Percentiles rank a stretch among this genome's conserved stretches.
phyloP scores from a whole-genome alignment of 2,113 vertebrate genomes.

The Dipodomys spectabilis region DNA sequence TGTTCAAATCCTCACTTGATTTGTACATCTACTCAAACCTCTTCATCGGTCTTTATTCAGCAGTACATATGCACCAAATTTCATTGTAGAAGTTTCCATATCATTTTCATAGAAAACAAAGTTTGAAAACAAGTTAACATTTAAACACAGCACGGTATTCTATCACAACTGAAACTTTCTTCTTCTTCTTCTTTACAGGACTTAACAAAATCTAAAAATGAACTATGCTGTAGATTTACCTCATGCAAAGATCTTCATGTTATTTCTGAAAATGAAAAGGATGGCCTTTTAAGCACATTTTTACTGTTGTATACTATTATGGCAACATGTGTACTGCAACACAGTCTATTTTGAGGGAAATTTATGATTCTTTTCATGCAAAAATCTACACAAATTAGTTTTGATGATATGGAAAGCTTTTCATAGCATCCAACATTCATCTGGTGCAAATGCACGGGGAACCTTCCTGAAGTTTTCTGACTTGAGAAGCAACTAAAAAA shows the following conservation, averaged over 20 bases:
- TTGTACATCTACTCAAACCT: constrained; percentile 93
- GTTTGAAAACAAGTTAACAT: constrained; percentile 94
- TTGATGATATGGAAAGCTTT: constrained; percentile 94
- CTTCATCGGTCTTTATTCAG: constrained; percentile 92
- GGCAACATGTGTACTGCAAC: constrained; percentile 93
- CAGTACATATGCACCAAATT: constrained; percentile 97
- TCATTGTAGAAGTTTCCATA: constrained; percentile 93
- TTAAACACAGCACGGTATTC: constrained; percentile 96
- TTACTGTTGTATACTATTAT: constrained; percentile 90
- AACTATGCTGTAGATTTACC: constrained; percentile 95
- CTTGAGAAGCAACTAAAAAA: constrained; percentile 95
- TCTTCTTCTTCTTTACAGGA: constrained; percentile 89
- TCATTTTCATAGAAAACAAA: constrained; percentile 95
- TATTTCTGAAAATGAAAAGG: constrained; percentile 91
- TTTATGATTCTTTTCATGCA: constrained; percentile 88
- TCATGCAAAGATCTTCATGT: constrained; percentile 95
- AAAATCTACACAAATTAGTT: constrained; percentile 91
- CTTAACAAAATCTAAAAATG: constrained; percentile 97
- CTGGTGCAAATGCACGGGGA: constrained; percentile 93
- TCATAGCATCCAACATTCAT: constrained; percentile 95
- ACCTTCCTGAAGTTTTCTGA: constrained; percentile 91
- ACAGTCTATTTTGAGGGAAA: constrained; percentile 91
- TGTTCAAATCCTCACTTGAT: constrained; percentile 92
- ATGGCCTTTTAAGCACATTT: constrained; percentile 90
- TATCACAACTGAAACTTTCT: constrained; percentile 91